Base-by-base conservation (phyloP, 2,888 invertebrate genomes). In the Rotaria sp. region DNA sequence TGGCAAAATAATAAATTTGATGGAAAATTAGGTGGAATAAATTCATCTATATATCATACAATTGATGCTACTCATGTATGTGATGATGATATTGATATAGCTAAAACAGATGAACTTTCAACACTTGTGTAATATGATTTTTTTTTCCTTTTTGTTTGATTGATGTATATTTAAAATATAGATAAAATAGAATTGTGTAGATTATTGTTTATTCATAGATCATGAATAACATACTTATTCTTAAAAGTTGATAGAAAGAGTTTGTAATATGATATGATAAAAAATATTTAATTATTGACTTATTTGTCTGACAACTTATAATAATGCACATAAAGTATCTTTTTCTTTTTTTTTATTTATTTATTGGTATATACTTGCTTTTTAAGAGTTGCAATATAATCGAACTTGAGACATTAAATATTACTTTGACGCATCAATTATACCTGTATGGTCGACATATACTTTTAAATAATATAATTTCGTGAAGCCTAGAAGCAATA, bases 91-190 rank as follows among this genome's bases (percentile, higher is more conserved):
- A n/a, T 26, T 15, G 80, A 80, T 45, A 10, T 80, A 15, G 80
- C 45, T 26, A 80, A 80, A 45, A 80, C 80, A 26, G 80, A 80
- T 80, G 80, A 80, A 45, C 45, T 80, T 24, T 80, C 80, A 80
- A 80, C 80, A 45, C 80, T 80, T 80, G 80, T 80, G n/a, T 80
- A 80, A 24, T 5, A 18, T 4, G 4, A 5, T 48, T 5, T 24
- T 5, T 21, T 52, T 24, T 52, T 41, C 41, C 8, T 24, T 52
- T 52, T 35, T 67, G 21, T 30, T 67, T 1, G 1, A 35, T 67
- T 38, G 15, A 18, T 5, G 35, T 67, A 21, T 67, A 35, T 21
- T 21, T 26, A 26, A 67, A 57, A 67, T 35, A 67, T 67, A 30
- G 67, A 67, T 67, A 1, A n/a, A 18, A 15, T 67, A 67, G 67